Percentiles rank a stretch among this genome's conserved stretches.
Conservation (phyloP, 2,113 vertebrate genomes). For the Thryonomys swinderianus region DNA sequence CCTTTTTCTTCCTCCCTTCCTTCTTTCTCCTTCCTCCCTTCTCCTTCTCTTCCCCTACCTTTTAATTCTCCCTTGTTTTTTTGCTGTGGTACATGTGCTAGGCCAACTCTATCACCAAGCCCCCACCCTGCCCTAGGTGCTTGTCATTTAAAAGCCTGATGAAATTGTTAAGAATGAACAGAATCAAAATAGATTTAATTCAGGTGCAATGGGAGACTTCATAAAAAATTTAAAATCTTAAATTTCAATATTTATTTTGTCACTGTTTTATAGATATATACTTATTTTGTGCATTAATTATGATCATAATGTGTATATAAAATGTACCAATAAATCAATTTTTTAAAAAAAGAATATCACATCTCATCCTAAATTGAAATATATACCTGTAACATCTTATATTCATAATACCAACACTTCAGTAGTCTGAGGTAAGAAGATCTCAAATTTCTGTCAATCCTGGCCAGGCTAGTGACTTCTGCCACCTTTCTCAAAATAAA, state of each 20-base stretch:
- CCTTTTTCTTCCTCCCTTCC: too few relatives aligned
- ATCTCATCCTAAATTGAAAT: constrained; percentile 25
- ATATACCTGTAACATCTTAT: background rate
- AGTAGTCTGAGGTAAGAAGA: background rate
- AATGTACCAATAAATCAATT: too few relatives aligned
- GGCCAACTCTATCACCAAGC: accelerated
- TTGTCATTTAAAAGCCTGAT: background rate
- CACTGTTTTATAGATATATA: background rate
- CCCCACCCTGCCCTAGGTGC: background rate
- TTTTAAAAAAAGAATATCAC: background rate
- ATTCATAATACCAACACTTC: background rate
- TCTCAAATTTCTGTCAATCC: background rate
- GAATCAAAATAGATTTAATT: constrained; percentile 1
- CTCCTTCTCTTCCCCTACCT: background rate
- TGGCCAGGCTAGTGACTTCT: background rate
- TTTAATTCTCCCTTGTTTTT: background rate
- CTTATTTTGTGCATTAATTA: background rate
- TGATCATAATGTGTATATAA: too few relatives aligned
- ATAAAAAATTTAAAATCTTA: constrained; percentile 8
- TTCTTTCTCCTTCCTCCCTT: too few relatives aligned
- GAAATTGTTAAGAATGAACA: background rate
- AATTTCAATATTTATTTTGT: constrained; percentile 7
- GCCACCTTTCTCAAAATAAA: background rate
- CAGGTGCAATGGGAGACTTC: background rate
- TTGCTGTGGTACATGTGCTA: background rate